phyloP scores from a whole-genome alignment of 2,797 vertebrate genomes.

The Meda fulgida region DNA sequence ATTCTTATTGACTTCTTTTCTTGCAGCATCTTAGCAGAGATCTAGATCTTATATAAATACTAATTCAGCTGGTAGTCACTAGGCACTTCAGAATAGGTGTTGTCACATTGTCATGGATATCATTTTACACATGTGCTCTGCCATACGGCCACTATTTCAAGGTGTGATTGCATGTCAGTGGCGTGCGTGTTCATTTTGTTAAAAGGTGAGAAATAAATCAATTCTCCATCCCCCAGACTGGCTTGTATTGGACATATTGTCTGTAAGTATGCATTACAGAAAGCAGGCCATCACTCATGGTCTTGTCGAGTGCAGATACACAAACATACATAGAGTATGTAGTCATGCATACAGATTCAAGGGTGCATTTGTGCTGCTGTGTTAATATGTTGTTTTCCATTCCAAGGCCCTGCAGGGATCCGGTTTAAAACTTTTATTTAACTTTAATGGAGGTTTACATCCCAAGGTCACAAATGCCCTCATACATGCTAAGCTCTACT shows the following conservation, averaged over 20 bases:
- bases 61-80: slow-evolving; percentile 38
- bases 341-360: slow-evolving; percentile 42
- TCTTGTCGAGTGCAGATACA: slow-evolving; percentile 8
- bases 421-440: slow-evolving; percentile 61
- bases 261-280: slow-evolving; percentile 40
- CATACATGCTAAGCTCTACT: slow-evolving; percentile 53
- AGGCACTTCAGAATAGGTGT: slow-evolving; percentile 27
- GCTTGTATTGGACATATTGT: slow-evolving; percentile 20
- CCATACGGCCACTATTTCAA: slow-evolving; percentile 50
- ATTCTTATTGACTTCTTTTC: slow-evolving; percentile 27
- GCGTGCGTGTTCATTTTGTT: slow-evolving; percentile 53
- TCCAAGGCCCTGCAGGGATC: slow-evolving; percentile 56
- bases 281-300: slow-evolving; percentile 48
- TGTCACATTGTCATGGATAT: slow-evolving; percentile 32
- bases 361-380: slow-evolving; percentile 41
- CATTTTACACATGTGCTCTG: slow-evolving; percentile 42
- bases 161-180: slow-evolving; percentile 37
- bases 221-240: slow-evolving; percentile 30
- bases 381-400: slow-evolving; percentile 64
- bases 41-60: slow-evolving; percentile 36
- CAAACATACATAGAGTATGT: slow-evolving; percentile 23
- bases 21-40: slow-evolving; percentile 18
- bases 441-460: slow-evolving; percentile 52
- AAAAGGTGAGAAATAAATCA: slow-evolving; percentile 60
- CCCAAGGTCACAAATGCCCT: slow-evolving; percentile 12